Evolutionary conservation across 2,113 vertebrate species (phyloP), one percentile per base, ranked within the genome.

Genomic region (Epinephelus lanceolatus): DNA sequence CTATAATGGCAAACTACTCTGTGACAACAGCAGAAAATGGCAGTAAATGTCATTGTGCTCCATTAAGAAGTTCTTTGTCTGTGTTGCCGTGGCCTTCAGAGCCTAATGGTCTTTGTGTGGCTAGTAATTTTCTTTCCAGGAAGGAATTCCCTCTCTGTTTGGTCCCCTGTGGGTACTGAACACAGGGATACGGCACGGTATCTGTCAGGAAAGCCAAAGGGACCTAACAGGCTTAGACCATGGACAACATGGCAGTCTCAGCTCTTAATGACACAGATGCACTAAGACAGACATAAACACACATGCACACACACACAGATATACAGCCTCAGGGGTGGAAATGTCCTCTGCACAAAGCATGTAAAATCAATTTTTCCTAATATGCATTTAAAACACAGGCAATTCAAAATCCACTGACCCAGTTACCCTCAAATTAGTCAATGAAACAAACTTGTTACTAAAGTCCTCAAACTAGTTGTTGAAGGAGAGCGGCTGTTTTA

Each of bases 1-100:
- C 37, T 0, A 49, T 81, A 89, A 89, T 62, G 68, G 61, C 70
- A 55, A 13, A 63, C n/a, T 52, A 33, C 60, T 75, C 40, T 62
- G 47, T 62, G 37, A 74, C 53, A 80, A 81, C 33, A 66, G 69
- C 76, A 67, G 59, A 49, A 82, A 80, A 88, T 67, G 69, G 60
- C 69, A 86, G 77, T 76, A 88, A 90, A 92, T 90, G 87, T 87
- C 88, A 90, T 49, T 80, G 81, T 75, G 68, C 84, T 78, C 69
- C 71, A 84, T 84, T 91, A 90, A 87, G 85, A 71, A 62, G 65
- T 88, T 72, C 37, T 87, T 84, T 89, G 87, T 90, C 84, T 77
- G 45, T 73, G 76, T 68, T 78, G 66, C 75, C 10, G 9, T 25
- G 72, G 76, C 78, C 86, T 79, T 88, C 83, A 78, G 59, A 77